These are phyloP conservation scores for Drosophila santomea DNA, from an alignment of 1,140 invertebrate genomes.

Conservation along the genomic window DNA sequence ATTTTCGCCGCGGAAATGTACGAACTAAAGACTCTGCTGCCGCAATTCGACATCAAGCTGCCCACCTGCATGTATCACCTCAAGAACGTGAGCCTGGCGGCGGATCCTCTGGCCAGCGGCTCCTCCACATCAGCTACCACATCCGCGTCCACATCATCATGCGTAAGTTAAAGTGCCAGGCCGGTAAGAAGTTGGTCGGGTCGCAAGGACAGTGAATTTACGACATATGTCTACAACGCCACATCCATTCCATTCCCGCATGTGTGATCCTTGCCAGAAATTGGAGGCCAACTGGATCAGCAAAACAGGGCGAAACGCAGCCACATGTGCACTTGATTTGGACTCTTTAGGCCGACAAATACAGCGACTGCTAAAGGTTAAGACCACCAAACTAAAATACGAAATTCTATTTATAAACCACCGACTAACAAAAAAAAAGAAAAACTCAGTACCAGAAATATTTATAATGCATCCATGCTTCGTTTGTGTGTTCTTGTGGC, in stretches of 20 bases:
- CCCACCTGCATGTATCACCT: conserved; percentile 83
- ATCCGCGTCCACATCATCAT: conserved; percentile 41
- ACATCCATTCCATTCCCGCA: conserved; percentile 40
- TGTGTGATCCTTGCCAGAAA: conserved; percentile 44
- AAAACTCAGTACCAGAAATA: conserved; percentile 10
- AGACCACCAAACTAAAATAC: conserved; percentile 50
- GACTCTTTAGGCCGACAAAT: conserved; percentile 79
- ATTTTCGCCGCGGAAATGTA: conserved; percentile 63
- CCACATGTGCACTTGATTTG: conserved; percentile 80
- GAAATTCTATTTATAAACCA: conserved; percentile 63
- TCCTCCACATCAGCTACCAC: conserved; percentile 21
- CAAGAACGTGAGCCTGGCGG: conserved; percentile 66
- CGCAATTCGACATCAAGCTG: conserved; percentile 79
- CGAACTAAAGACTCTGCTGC: conserved; percentile 79
- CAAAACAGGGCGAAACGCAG: conserved; percentile 34
- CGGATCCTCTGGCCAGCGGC: conserved; percentile 24
- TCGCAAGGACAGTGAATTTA: conserved; percentile 14
- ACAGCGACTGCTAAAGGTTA: conserved; percentile 83
- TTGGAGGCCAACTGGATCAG: conserved; percentile 39
- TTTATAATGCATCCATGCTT: conserved; percentile 34
- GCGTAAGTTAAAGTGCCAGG: conserved; percentile 46
- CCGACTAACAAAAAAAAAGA: conserved; percentile 40
- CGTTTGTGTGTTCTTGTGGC: conserved; percentile 44
- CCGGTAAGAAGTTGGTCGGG: conserved; percentile 21
- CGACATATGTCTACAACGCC: conserved; percentile 23